These are phyloP conservation scores for Tribolium freemani DNA, from an alignment of 2,888 invertebrate species.

Conservation along the genomic window DNA sequence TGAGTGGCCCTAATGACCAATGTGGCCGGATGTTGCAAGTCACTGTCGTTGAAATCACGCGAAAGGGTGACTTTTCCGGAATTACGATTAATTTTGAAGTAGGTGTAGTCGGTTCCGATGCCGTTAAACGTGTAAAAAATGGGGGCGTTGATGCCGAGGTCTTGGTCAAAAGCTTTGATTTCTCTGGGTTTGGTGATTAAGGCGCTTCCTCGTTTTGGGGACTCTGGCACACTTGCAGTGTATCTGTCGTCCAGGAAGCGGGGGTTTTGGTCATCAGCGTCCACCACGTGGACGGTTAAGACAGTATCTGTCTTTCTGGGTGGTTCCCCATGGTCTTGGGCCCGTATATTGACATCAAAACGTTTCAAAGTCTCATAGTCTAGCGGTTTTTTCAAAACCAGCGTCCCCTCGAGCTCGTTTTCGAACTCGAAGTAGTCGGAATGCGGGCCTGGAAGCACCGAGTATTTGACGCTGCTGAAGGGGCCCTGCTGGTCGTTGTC, in stretches of 20 bases:
- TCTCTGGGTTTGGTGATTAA: slow-evolving; percentile 80
- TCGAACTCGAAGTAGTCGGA: slow-evolving; percentile 87
- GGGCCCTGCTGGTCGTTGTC: slow-evolving; percentile 92
- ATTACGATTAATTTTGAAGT: slow-evolving; percentile 76
- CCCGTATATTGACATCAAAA: slow-evolving; percentile 82
- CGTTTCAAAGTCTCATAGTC: slow-evolving; percentile 86
- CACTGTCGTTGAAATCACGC: slow-evolving; percentile 74
- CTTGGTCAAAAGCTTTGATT: slow-evolving; percentile 86
- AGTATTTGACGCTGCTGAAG: slow-evolving; percentile 88
- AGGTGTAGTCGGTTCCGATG: slow-evolving; percentile 74
- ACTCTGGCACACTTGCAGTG: slow-evolving; percentile 77
- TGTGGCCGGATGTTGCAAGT: slow-evolving; percentile 80
- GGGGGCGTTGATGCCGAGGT: slow-evolving; percentile 81
- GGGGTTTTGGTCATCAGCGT: slow-evolving; percentile 94
- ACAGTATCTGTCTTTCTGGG: slow-evolving; percentile 82
- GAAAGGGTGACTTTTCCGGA: slow-evolving; percentile 75
- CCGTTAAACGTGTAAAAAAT: slow-evolving; percentile 79
- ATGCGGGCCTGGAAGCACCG: slow-evolving; percentile 83
- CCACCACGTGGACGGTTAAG: slow-evolving; percentile 83
- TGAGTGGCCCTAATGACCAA: slow-evolving; percentile 82
- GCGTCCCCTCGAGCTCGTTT: slow-evolving; percentile 87
- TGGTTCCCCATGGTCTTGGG: slow-evolving; percentile 86
- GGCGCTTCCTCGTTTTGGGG: slow-evolving; percentile 74
- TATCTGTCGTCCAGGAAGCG: slow-evolving; percentile 80
- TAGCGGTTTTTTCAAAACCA: slow-evolving; percentile 83